phyloP scores from a whole-genome alignment of 1,140 invertebrate species.

The Aethina tumida region DNA sequence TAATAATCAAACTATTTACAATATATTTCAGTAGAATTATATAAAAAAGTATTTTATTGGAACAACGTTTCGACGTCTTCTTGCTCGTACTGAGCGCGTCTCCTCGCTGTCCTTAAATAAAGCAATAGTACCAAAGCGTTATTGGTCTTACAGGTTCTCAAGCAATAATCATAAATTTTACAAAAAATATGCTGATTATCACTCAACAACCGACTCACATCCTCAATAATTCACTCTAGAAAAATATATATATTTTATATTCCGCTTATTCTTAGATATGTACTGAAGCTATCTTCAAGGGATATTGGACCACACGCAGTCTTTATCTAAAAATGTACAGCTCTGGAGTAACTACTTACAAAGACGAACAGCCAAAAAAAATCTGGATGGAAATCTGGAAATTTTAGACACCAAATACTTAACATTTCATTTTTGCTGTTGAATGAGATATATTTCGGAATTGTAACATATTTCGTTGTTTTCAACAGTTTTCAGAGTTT shows the following conservation, averaged over 20 bases:
- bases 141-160: constrained; percentile 18
- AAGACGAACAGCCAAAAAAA: constrained; percentile 7
- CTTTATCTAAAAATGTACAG: constrained; percentile 20
- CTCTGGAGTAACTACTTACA: constrained; percentile 10
- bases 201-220: background rate
- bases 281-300: constrained; percentile 7
- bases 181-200: background rate
- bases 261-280: constrained; percentile 12
- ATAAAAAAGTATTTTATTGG: constrained; percentile 12
- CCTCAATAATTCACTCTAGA: constrained; percentile 1
- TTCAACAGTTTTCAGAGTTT: no score
- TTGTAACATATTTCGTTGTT: no score
- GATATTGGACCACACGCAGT: constrained; percentile 25
- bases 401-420: background rate
- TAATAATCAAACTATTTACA: constrained; percentile 16
- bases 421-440: background rate
- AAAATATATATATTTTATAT: constrained; percentile 4
- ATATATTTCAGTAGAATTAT: constrained; percentile 14
- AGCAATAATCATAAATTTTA: constrained; percentile 8
- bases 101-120: constrained; percentile 22
- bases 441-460: no score
- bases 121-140: constrained; percentile 34
- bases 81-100: constrained; percentile 4
- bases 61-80: constrained; percentile 6
- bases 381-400: constrained; percentile 6